A percentile compares a stretch with the other conserved stretches of the same genome.
Evolutionary conservation across 2,888 invertebrate genomes (phyloP).

Genomic region (Augochlorella aurata): DNA sequence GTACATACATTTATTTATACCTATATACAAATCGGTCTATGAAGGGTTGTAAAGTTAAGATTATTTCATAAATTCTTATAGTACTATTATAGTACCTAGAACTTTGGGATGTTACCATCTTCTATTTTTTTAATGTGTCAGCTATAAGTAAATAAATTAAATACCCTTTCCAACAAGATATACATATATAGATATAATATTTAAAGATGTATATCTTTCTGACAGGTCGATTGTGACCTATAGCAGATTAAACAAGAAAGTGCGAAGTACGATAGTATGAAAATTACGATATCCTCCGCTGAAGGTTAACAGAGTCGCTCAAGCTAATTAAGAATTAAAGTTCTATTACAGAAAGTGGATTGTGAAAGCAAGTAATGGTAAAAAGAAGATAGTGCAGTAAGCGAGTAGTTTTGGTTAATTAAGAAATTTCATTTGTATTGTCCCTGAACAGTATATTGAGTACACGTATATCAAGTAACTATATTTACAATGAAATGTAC

Average conservation of each 20-base stretch:
- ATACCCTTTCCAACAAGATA: background rate
- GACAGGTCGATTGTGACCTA: background rate
- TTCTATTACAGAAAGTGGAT: conserved; percentile 9
- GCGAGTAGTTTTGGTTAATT: background rate
- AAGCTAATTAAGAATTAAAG: conserved; percentile 4
- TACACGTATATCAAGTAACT: too few species aligned
- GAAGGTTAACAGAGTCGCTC: conserved; percentile 9
- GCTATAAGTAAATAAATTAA: background rate
- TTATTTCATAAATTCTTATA: too few species aligned
- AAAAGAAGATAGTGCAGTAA: background rate
- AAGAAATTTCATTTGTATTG: background rate
- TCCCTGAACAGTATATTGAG: background rate
- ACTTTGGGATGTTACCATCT: too few species aligned
- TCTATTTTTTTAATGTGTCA: too few species aligned
- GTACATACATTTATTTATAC: too few species aligned
- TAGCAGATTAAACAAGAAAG: background rate
- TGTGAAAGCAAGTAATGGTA: background rate
- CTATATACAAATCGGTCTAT: too few species aligned
- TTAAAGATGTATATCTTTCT: background rate
- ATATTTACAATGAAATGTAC: too few species aligned
- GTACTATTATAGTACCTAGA: too few species aligned
- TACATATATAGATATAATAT: background rate
- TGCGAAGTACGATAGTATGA: background rate
- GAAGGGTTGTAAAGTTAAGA: too few species aligned
- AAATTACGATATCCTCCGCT: background rate